Conservation (phyloP, 2,113 vertebrate species). For the Rattus rattus region DNA sequence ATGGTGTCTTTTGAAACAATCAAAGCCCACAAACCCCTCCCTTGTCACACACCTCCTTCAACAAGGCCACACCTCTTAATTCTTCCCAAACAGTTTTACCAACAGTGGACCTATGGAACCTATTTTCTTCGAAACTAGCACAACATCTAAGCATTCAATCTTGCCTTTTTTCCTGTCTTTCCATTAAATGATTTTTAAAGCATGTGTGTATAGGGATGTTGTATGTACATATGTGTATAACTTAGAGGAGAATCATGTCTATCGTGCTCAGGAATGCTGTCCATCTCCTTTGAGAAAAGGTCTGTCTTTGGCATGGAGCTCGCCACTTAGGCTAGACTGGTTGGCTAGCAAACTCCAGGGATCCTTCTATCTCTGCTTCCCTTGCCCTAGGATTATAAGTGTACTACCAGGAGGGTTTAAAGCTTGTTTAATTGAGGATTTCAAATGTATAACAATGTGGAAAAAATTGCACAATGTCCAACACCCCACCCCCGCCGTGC, state of each 20-base stretch:
- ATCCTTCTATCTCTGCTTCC: neutral
- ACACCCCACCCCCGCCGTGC: no score
- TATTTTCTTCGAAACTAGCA: neutral
- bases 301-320: neutral
- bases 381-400: neutral
- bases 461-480: neutral
- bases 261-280: neutral
- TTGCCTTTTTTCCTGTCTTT: neutral
- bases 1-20: neutral
- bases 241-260: neutral
- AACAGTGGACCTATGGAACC: neutral
- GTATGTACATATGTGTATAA: neutral
- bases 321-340: neutral
- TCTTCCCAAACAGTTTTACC: neutral
- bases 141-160: neutral
- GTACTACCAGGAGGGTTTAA: neutral
- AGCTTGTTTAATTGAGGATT: conserved; percentile 14
- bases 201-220: neutral
- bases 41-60: neutral
- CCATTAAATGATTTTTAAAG: neutral
- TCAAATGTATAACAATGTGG: conserved; percentile 39
- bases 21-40: neutral
- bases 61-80: neutral
- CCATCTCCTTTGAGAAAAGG: neutral
- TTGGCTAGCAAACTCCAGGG: neutral